Conservation (phyloP, 2,797 vertebrate species). For the Diglossa cyanea region DNA sequence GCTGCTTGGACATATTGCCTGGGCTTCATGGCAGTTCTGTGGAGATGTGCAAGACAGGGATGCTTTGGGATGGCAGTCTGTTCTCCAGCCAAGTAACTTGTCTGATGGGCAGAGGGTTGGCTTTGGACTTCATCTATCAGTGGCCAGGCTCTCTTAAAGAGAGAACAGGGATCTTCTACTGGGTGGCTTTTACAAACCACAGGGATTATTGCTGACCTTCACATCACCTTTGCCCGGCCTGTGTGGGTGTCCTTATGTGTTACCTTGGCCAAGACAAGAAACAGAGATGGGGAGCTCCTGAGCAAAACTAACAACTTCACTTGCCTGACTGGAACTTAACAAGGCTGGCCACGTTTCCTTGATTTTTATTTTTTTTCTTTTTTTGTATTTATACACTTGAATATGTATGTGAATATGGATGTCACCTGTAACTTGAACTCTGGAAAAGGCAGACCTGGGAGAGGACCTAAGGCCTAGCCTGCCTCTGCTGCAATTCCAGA, state of each 20-base stretch:
- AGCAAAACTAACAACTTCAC: not conserved
- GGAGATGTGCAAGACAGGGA: not conserved
- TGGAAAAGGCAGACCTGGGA: not conserved
- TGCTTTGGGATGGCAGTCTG: not conserved
- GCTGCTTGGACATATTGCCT: rapidly evolving
- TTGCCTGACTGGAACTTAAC: not conserved
- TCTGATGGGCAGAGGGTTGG: not conserved
- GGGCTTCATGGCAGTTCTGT: not conserved
- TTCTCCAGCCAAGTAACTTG: not conserved
- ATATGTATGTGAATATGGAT: not conserved
- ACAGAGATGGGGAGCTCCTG: not conserved
- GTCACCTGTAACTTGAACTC: slow-evolving; percentile 25
- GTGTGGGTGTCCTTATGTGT: not conserved
- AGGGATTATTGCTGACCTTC: not conserved
- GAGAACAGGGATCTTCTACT: not conserved
- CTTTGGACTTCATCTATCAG: not conserved
- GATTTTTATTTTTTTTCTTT: not conserved
- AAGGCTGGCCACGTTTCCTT: not conserved
- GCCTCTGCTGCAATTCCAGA: not conserved
- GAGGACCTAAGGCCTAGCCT: not conserved
- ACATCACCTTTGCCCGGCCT: not conserved
- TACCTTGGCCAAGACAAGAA: not conserved
- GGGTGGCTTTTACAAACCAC: not conserved
- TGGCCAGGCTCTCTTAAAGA: not conserved
- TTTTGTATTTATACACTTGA: not conserved